Evolutionary conservation across 2,888 invertebrate genomes (phyloP), one percentile per base, ranked within the genome.

Genomic region (Lottia scabra): DNA sequence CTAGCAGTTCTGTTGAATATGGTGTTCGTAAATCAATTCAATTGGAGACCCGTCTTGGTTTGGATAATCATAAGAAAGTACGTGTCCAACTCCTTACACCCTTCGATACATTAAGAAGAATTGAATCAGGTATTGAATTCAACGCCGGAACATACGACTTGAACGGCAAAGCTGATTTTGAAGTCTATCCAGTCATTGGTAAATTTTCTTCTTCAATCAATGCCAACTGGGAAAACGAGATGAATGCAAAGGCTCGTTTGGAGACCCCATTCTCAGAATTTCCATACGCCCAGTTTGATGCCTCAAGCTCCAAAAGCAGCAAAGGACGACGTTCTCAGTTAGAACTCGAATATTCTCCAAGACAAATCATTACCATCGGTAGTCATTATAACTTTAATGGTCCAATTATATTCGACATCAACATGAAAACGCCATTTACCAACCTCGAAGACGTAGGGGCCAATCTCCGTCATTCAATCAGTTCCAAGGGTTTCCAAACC

Each of bases 71-170:
- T 3, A 83, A 83, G 63, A 70, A 75, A 4, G 73, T 78, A 10
- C 69, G 77, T 19, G 30, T 83, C 10, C 65, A 74, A 38, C 56
- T 85, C 30, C 77, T 67, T 26, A 78, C 83, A 26, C 83, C 86
- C 15, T 83, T 82, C 73, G 77, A 78, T 69, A 76, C 77, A 30
- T 77, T 82, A 66, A 71, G 73, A 10, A 78, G 73, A 10, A 12
- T 81, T 5, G 75, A 75, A 10, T 74, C 78, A 15, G 73, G 75
- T 16, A 71, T 80, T 27, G 73, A 71, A 30, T 70, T 81, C 5
- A 76, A 78, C 44, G 77, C 76, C 16, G 69, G 62, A 65, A 66
- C 30, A 30, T 63, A 30, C 27, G 75, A 82, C 26, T 76, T 81
- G 65, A 72, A 75, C 19, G 76, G 79, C 48, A 75, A 75, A 38